Base-by-base conservation (phyloP, 2,888 invertebrate species). In the Oscheius myriophilus region DNA sequence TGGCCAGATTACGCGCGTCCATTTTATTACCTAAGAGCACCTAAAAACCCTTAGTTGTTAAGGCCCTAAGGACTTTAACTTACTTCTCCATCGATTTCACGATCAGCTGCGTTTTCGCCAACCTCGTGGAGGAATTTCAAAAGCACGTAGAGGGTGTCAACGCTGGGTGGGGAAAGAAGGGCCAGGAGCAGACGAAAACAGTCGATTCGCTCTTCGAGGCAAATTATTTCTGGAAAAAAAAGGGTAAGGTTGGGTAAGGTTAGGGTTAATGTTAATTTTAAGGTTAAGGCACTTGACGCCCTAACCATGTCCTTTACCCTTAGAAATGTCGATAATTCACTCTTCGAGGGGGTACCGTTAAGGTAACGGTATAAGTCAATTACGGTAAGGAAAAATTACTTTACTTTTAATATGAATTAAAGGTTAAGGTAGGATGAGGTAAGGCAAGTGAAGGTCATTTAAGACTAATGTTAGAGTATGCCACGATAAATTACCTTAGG, bases 1-100 rank as follows among this genome's bases (percentile, higher is more conserved):
- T 95, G 0, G 96, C 95, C 73, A 96, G 89, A 87, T 95, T 96
- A 63, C 91, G 92, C 53, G 93, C 91, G 87, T 95, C 93, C 96
- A 96, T 96, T 89, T 93, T 94, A 89, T 95, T 95, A 1, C 95
- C 95, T 6, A 39, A 0, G 2, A 52, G 16, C 18, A 45, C 21
- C 41, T 26, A 26, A 46, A 26, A 7, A 78, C 72, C 87, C 12
- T 11, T 12, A 11, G 23, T 52, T n/a, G 16, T 25, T 21, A 25
- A 26, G 21, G 3, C 18, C 18, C 16, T 55, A 26, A 18, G 53
- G 16, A 53, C 2, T 6, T 53, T 53, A 16, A n/a, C 84, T 75
- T 63, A 87, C 87, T 42, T 82, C 77, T 71, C 90, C 89, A 76
- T 89, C 90, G 68, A 89, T 89, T 62, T 89, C 49, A 11, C 49